Percentiles rank a stretch among this genome's conserved stretches.
Evolutionary conservation across 2,113 vertebrate species (phyloP).

Genomic region (Triplophysa siluroides): DNA sequence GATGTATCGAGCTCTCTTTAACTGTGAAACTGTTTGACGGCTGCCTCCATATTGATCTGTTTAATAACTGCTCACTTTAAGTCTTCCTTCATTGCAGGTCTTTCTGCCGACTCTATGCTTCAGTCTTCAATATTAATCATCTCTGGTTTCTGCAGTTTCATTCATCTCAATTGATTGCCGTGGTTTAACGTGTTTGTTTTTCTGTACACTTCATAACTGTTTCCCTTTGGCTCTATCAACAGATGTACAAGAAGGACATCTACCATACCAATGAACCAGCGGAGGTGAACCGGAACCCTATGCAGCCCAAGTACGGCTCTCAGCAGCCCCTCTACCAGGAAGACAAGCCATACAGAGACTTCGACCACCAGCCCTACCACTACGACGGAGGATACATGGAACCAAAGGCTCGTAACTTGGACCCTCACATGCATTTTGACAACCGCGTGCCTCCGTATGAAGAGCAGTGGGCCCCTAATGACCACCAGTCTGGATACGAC

Average conservation of each 20-base stretch:
- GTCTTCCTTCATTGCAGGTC: constrained; percentile 80
- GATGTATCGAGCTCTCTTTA: constrained; percentile 4
- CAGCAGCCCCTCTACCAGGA: constrained; percentile 76
- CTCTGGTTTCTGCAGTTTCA: constrained; percentile 46
- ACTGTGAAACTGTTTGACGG: constrained; percentile 50
- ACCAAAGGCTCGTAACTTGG: constrained; percentile 82
- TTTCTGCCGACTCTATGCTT: constrained; percentile 67
- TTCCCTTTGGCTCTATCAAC: constrained; percentile 48
- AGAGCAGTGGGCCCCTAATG: constrained; percentile 89
- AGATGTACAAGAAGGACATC: constrained; percentile 90
- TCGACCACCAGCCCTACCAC: constrained; percentile 82
- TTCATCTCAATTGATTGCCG: constrained; percentile 41
- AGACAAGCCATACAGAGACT: constrained; percentile 84
- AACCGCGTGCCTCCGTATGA: constrained; percentile 84
- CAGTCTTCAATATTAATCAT: constrained; percentile 64
- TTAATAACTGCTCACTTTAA: constrained; percentile 73
- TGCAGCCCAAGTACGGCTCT: constrained; percentile 81
- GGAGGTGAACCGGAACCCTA: constrained; percentile 79
- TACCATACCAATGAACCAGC: constrained; percentile 77
- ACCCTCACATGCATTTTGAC: constrained; percentile 81
- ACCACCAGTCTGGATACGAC: constrained; percentile 70
- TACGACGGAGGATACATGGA: constrained; percentile 83
- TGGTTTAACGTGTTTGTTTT: constrained; percentile 4
- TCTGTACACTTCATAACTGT: background rate
- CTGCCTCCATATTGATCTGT: constrained; percentile 58